Percentiles rank a stretch among this genome's conserved stretches.
phyloP scores from a whole-genome alignment of 2,888 invertebrate species.

The Microctonus hyperodae region DNA sequence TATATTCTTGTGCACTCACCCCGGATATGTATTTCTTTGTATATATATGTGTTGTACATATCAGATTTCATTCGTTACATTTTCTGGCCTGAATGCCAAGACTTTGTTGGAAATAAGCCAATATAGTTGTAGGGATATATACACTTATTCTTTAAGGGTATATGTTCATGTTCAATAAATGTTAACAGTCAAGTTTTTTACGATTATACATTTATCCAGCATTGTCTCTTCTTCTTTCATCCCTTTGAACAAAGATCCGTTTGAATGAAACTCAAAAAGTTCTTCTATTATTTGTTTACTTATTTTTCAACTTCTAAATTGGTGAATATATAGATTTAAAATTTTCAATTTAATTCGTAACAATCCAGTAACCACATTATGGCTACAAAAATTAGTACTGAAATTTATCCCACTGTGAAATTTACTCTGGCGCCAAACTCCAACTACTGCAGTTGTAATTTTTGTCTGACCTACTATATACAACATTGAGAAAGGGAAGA shows the following conservation, averaged over 20 bases:
- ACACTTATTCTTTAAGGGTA: neutral
- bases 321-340: too few species aligned
- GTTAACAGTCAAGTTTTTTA: neutral
- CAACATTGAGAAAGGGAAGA: neutral
- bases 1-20: neutral
- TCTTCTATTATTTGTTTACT: too few species aligned
- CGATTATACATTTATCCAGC: neutral
- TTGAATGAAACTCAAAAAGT: neutral
- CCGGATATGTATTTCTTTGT: too few species aligned
- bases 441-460: slow-evolving; percentile 6
- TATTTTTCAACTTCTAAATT: too few species aligned
- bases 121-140: neutral
- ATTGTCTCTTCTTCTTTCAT: neutral
- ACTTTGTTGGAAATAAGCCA: slow-evolving; percentile 7
- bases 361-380: neutral
- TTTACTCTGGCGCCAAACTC: neutral
- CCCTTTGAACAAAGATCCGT: neutral
- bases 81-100: neutral
- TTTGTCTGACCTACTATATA: slow-evolving; percentile 15
- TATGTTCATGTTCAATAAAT: neutral
- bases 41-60: neutral
- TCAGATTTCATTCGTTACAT: slow-evolving; percentile 2
- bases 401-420: neutral
- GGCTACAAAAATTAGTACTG: neutral
- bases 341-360: too few species aligned